These are phyloP conservation scores for Bradypus variegatus DNA, from an alignment of 2,797 vertebrate genomes.

Conservation along the genomic window DNA sequence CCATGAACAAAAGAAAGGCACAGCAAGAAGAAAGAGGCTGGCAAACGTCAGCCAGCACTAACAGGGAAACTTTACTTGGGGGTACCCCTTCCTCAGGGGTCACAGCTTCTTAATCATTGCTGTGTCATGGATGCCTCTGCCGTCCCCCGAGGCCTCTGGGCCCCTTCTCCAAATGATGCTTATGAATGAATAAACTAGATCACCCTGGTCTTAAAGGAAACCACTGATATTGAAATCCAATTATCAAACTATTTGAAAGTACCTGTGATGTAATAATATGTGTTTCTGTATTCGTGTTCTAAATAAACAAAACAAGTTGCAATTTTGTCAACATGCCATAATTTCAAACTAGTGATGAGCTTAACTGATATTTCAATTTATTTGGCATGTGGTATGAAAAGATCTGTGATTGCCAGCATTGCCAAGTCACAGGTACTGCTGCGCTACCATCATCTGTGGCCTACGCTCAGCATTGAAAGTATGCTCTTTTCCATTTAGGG, in stretches of 20 bases:
- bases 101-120: too few relatives aligned
- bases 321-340: neutral
- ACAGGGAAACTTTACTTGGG: rapidly evolving
- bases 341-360: neutral
- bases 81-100: neutral
- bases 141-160: too few relatives aligned
- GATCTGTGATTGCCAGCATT: too few relatives aligned
- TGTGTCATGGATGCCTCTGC: too few relatives aligned
- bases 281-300: neutral
- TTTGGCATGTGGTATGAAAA: neutral
- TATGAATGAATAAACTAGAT: neutral
- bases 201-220: neutral
- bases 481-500: neutral
- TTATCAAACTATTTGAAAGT: neutral
- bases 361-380: neutral
- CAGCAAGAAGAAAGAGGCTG: too few relatives aligned
- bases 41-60: neutral
- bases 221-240: neutral
- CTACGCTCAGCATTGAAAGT: neutral
- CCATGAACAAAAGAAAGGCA: neutral
- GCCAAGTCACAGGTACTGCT: neutral
- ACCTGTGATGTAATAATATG: neutral
- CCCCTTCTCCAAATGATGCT: too few relatives aligned
- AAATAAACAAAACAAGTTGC: neutral
- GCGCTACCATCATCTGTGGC: rapidly evolving